Evolutionary conservation across 2,797 vertebrate species (phyloP).

Genomic region (Rhyacichthys aspro): DNA sequence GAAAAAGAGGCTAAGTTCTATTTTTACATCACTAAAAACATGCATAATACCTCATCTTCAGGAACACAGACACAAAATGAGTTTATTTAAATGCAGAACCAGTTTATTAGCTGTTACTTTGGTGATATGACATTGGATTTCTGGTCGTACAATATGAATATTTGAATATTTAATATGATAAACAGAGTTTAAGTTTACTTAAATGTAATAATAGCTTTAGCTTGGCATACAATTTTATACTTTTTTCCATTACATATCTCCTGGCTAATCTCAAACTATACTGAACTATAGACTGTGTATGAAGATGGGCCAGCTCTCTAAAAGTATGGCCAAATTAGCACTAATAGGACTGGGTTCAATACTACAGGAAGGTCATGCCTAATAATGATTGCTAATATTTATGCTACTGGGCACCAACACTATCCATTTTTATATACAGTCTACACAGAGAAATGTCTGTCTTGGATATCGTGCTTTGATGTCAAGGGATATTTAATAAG

Average conservation of each 20-base stretch:
- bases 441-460: not conserved
- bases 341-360: not conserved
- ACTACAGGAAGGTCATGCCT: too few species aligned
- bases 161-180: not conserved
- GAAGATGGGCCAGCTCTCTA: not conserved
- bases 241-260: not conserved
- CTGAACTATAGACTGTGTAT: slow-evolving; percentile 1
- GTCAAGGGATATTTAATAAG: not conserved
- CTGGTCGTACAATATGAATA: not conserved
- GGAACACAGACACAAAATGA: not conserved
- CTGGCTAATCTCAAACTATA: not conserved
- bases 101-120: not conserved
- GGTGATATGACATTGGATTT: not conserved
- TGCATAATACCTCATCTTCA: too few species aligned
- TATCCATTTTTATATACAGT: not conserved
- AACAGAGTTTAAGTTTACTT: too few species aligned
- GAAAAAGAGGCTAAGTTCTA: too few species aligned
- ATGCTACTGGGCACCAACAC: not conserved
- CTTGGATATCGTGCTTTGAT: not conserved
- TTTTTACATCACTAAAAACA: too few species aligned
- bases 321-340: too few species aligned
- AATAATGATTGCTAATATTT: too few species aligned
- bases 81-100: not conserved
- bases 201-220: not conserved
- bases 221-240: not conserved